These are phyloP conservation scores for Drosophila melanogaster DNA, from an alignment of 1,140 invertebrate genomes.

Conservation along the genomic window Release_6_plus_ISO1_MT NT_037436.4:2889501-2890000, in stretches of 20 bases:
- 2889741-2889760: conserved; percentile 9
- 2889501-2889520: conserved; percentile 27
- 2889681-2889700: conserved; percentile 52
- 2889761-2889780: background rate
- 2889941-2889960: background rate
- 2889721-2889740: conserved; percentile 13
- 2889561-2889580: conserved; percentile 52
- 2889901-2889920: background rate
- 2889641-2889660: conserved; percentile 36
- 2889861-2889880: background rate
- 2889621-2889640: conserved; percentile 41
- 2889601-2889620: conserved; percentile 27
- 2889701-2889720: conserved; percentile 52
- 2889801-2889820: background rate
- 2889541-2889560: conserved; percentile 72
- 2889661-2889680: conserved; percentile 34
- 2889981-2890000: background rate
- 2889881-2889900: background rate
- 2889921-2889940: background rate
- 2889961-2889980: background rate
- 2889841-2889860: background rate
- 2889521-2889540: conserved; percentile 55
- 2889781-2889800: background rate
- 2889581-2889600: conserved; percentile 33
- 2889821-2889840: background rate